Evolutionary conservation across 2,888 invertebrate genomes (phyloP).

Genomic region (Drosophila stalkeri): DNA sequence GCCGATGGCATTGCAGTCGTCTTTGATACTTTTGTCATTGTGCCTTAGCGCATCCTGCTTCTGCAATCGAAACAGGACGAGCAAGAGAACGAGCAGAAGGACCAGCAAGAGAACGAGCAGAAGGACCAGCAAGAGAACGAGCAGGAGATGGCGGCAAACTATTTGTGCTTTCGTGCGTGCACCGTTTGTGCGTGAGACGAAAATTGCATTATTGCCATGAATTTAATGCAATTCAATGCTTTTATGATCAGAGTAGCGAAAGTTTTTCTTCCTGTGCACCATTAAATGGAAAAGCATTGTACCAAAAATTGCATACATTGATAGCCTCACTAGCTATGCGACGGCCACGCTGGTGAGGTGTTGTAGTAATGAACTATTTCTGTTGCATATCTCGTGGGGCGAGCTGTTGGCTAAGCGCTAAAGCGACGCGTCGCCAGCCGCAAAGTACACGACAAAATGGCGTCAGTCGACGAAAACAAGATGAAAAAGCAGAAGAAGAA

Average conservation of each 20-base stretch:
- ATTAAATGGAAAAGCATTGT: conserved; percentile 37
- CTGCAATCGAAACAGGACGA: conserved; percentile 16
- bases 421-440: conserved; percentile 39
- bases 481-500: neutral
- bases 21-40: conserved; percentile 29
- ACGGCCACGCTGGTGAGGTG: conserved; percentile 10
- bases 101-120: neutral
- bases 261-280: conserved; percentile 10
- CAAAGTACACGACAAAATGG: conserved; percentile 61
- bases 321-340: neutral
- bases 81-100: too few relatives aligned
- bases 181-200: conserved; percentile 38
- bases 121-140: too few relatives aligned
- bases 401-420: conserved; percentile 41
- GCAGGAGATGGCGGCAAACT: neutral
- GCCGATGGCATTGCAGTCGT: conserved; percentile 28
- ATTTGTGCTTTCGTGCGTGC: conserved; percentile 20
- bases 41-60: conserved; percentile 10
- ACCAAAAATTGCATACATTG: conserved; percentile 32
- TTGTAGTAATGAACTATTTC: conserved; percentile 36
- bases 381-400: conserved; percentile 45
- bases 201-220: conserved; percentile 61
- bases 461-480: conserved; percentile 25
- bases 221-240: conserved; percentile 67
- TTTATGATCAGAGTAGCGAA: conserved; percentile 39